Base-by-base conservation (phyloP, 2,888 invertebrate species). In the Sympetrum striolatum region DNA sequence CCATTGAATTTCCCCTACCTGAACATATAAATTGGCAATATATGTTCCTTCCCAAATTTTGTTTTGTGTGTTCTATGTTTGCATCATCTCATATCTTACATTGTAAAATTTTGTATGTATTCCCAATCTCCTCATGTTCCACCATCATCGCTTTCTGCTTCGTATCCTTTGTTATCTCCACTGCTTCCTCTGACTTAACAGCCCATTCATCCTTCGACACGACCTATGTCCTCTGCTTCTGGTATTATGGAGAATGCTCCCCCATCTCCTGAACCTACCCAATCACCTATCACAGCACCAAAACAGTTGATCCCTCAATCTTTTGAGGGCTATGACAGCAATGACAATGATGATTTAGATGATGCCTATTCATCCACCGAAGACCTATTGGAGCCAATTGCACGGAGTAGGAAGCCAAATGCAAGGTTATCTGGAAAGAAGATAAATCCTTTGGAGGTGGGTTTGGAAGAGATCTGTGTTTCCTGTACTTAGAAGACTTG, bases 191-290 rank as follows among this genome's bases (percentile, higher is more conserved):
- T 35, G 10, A 10, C 12, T 53, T 18, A 82, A n/a, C 86, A 86
- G 86, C 86, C 86, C 60, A 60, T 86, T 86, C 86, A 94, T 79
- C 93, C 93, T 91, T 94, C 95, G 94, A 94, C 94, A 80, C 94
- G 94, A 92, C 94, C 95, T 80, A 93, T 94, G 90, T 94, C 95
- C 90, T 94, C 94, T 93, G 94, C 95, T 91, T 94, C 94, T 91
- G 93, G 94, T 91, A 94, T 94, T 92, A 94, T 95, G 86, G 94
- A 94, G 92, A 94, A 95, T 92, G 93, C 94, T 92, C 92, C 95
- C 92, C 94, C 95, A 91, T 94, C 86, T n/a, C 86, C 86, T 31
- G 82, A 73, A 79, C 60, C 86, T 14, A 31, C 86, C 64, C 91
- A 81, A 80, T 82, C 80, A 35, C 90, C 79, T 25, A 31, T 90